Conservation (phyloP, 1,140 invertebrate species). For the Diabrotica virgifera region DNA sequence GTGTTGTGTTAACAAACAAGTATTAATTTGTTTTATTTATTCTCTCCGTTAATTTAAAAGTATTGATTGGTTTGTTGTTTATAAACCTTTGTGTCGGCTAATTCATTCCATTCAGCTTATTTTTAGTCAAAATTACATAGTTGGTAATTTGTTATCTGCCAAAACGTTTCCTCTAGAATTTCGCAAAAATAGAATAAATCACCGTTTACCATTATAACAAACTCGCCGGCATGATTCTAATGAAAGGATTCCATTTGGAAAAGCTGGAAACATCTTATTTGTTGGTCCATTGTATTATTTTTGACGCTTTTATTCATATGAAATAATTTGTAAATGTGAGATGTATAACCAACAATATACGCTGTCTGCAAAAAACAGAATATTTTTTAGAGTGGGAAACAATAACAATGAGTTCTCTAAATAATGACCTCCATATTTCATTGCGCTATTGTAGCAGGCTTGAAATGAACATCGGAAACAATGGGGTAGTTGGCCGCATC, state of each 20-base stretch:
- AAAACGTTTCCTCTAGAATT: background rate
- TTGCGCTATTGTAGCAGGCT: background rate
- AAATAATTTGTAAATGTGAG: conserved; percentile 1
- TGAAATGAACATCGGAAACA: conserved; percentile 1
- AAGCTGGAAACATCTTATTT: conserved; percentile 2
- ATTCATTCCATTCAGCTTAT: too few relatives aligned
- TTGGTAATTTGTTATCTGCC: background rate
- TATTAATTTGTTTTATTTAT: too few relatives aligned
- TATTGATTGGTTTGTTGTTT: too few relatives aligned
- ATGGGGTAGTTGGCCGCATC: conserved; percentile 1
- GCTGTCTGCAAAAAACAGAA: background rate
- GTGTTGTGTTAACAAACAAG: too few relatives aligned
- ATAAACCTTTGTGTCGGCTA: too few relatives aligned
- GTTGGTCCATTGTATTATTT: background rate
- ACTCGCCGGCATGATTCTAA: background rate
- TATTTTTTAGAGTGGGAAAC: background rate
- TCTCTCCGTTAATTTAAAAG: too few relatives aligned
- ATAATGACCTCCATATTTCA: conserved; percentile 1
- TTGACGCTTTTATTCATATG: conserved; percentile 2
- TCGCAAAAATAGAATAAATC: conserved; percentile 3
- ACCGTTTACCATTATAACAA: background rate
- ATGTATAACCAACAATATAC: conserved; percentile 1
- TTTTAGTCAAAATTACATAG: too few relatives aligned
- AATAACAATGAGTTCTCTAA: conserved; percentile 3
- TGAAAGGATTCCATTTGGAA: conserved; percentile 2